Evolutionary conservation across 2,797 vertebrate species (phyloP).

Genomic region (Carcharodon carcharias): DNA sequence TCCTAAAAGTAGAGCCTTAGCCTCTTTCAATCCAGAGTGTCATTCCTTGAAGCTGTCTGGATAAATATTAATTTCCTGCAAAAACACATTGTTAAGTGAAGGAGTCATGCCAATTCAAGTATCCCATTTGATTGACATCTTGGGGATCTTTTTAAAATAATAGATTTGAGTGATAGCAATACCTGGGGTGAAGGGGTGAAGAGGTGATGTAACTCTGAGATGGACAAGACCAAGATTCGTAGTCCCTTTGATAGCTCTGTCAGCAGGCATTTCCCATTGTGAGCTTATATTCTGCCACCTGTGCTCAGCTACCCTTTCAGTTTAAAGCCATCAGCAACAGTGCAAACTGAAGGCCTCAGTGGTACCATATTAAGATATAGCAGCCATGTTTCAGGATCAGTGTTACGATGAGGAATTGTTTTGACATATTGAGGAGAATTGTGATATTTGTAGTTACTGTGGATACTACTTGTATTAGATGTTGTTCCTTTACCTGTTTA

Average conservation of each 20-base stretch:
- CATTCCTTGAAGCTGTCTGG: neutral
- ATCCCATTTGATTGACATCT: neutral
- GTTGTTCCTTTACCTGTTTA: too few species aligned
- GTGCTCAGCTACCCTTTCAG: too few species aligned
- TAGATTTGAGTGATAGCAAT: neutral
- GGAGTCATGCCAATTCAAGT: neutral
- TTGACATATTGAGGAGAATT: too few species aligned
- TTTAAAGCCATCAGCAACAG: too few species aligned
- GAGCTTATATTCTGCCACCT: neutral
- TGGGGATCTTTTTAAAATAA: neutral
- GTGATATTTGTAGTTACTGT: too few species aligned
- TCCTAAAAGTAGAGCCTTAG: neutral
- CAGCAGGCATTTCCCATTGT: neutral
- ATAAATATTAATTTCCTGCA: neutral
- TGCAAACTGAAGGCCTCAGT: too few species aligned
- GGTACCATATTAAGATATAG: too few species aligned
- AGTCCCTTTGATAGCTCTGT: neutral
- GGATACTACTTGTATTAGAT: too few species aligned
- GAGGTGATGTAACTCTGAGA: neutral
- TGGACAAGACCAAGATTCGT: neutral
- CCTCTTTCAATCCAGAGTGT: neutral
- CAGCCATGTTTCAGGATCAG: too few species aligned
- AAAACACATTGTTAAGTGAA: neutral
- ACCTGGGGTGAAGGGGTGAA: neutral
- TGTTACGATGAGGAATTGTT: too few species aligned